phyloP scores from a whole-genome alignment of 2,888 invertebrate species.

The Pogonocherus hispidulus region DNA sequence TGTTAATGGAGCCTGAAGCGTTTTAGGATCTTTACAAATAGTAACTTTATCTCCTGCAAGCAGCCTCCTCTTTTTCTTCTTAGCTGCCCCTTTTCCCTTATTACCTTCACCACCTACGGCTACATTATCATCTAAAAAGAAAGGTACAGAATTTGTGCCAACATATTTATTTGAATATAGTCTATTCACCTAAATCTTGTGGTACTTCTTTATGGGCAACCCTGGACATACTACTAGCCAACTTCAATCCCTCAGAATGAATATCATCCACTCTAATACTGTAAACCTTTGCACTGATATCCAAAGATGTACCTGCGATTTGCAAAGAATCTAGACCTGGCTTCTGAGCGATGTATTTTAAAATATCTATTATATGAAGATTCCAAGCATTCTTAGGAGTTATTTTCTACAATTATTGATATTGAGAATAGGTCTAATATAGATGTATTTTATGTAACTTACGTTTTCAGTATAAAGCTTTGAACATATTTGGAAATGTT shows the following conservation, averaged over 20 bases:
- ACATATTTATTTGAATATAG: neutral
- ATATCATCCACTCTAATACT: slow-evolving; percentile 90
- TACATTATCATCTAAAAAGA: neutral
- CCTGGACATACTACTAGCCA: slow-evolving; percentile 76
- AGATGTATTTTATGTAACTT: slow-evolving; percentile 58
- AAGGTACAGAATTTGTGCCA: neutral
- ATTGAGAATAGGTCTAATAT: slow-evolving; percentile 11
- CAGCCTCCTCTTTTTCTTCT: slow-evolving; percentile 11
- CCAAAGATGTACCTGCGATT: slow-evolving; percentile 88
- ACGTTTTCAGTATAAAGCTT: slow-evolving; percentile 87
- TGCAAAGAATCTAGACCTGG: slow-evolving; percentile 81
- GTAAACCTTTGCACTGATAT: slow-evolving; percentile 82
- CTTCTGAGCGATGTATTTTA: slow-evolving; percentile 79
- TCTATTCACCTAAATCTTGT: slow-evolving; percentile 33
- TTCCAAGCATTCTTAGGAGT: slow-evolving; percentile 92
- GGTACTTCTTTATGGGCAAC: slow-evolving; percentile 37
- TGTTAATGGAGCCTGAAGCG: slow-evolving; percentile 50
- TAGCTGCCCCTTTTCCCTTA: slow-evolving; percentile 13
- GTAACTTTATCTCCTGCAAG: slow-evolving; percentile 13
- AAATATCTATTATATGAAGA: slow-evolving; percentile 87
- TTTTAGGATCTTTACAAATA: slow-evolving; percentile 50
- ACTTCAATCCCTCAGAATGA: slow-evolving; percentile 84
- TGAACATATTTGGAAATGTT: slow-evolving; percentile 82
- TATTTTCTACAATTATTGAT: slow-evolving; percentile 78
- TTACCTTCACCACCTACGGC: neutral